Evolutionary conservation across 2,113 vertebrate genomes (phyloP).

Genomic region (Nymphicus hollandicus): DNA sequence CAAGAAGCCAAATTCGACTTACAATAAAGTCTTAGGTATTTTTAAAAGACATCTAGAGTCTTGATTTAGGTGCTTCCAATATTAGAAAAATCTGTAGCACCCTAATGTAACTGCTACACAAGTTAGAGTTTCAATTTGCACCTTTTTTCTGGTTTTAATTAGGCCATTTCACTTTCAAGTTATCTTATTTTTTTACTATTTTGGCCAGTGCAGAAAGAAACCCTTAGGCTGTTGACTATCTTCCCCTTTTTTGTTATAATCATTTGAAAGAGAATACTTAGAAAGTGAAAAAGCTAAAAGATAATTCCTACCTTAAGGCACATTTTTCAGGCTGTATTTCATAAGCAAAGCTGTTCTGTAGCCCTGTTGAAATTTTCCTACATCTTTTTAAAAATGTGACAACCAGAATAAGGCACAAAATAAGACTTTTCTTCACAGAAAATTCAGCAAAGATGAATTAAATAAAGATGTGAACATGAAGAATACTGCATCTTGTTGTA

Average conservation of each 20-base stretch:
- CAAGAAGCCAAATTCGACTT: not conserved
- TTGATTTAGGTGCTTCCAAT: not conserved
- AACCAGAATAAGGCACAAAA: not conserved
- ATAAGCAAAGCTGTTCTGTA: not conserved
- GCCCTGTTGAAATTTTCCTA: not conserved
- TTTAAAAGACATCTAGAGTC: not conserved
- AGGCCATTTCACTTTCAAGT: not conserved
- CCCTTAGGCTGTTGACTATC: not conserved
- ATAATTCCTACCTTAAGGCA: not conserved
- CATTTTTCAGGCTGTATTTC: not conserved
- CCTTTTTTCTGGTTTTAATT: not conserved
- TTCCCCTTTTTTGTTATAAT: not conserved
- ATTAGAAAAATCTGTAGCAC: not conserved
- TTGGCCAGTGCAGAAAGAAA: not conserved
- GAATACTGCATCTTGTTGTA: not conserved
- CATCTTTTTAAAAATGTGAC: not conserved
- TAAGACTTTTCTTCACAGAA: not conserved
- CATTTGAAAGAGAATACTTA: not conserved
- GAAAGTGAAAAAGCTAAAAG: not conserved
- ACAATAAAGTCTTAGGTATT: not conserved
- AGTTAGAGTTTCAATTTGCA: not conserved
- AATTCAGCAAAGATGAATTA: not conserved
- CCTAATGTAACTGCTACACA: not conserved
- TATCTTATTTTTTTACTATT: not conserved
- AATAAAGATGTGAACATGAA: not conserved